Evolutionary conservation across 1,140 invertebrate species (phyloP).

Genomic region (Drosophila trapezifrons): DNA sequence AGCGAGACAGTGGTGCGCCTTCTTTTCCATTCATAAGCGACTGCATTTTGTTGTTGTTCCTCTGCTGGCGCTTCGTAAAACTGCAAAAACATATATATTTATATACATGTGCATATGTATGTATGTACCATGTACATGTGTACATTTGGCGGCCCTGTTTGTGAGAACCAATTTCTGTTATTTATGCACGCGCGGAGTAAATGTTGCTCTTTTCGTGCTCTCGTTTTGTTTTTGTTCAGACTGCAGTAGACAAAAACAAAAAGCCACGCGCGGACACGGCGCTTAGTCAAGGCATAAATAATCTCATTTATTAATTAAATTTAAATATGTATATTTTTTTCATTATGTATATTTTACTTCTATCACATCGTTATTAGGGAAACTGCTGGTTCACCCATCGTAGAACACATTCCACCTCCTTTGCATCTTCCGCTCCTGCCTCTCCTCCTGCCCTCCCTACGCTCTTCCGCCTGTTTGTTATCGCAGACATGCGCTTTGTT

Average conservation of each 20-base stretch:
- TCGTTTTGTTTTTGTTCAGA: slow-evolving; percentile 24
- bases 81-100: slow-evolving; percentile 14
- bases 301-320: not conserved
- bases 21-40: slow-evolving; percentile 56
- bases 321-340: not conserved
- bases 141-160: slow-evolving; percentile 5
- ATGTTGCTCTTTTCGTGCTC: slow-evolving; percentile 13
- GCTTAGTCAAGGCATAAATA: too few species aligned
- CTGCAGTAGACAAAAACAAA: not conserved
- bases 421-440: not conserved
- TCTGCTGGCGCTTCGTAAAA: slow-evolving; percentile 37
- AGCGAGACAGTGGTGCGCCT: slow-evolving; percentile 40
- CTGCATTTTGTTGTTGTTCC: slow-evolving; percentile 37
- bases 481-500: slow-evolving; percentile 64
- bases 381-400: not conserved
- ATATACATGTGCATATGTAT: not conserved
- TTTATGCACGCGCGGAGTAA: slow-evolving; percentile 24
- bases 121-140: not conserved
- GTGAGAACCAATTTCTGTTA: slow-evolving; percentile 27
- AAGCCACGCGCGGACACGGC: too few species aligned
- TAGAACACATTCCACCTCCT: slow-evolving; percentile 12
- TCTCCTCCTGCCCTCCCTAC: not conserved
- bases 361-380: not conserved
- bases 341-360: not conserved
- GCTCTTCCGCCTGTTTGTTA: slow-evolving; percentile 15